Percentiles rank a stretch among this genome's conserved stretches.
These are phyloP conservation scores for Neosalanx taihuensis DNA, from an alignment of 2,797 vertebrate species.

Conservation along the genomic window DNA sequence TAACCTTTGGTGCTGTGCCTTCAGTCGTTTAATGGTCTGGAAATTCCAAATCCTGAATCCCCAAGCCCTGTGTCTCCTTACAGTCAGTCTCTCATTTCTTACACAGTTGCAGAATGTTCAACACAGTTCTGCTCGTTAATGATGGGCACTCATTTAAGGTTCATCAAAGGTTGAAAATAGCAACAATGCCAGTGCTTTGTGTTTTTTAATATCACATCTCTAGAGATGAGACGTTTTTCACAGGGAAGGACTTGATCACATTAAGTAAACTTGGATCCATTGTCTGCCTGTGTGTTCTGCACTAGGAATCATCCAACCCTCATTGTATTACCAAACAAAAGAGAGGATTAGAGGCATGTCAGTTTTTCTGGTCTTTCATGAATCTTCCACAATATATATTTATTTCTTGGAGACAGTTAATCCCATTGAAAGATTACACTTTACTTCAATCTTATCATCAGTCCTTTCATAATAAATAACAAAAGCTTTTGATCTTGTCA, in stretches of 20 bases:
- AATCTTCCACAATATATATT: not conserved
- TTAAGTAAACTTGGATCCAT: constrained; percentile 56
- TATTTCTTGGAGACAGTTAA: constrained; percentile 48
- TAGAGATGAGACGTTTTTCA: constrained; percentile 20
- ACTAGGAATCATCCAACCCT: constrained; percentile 60
- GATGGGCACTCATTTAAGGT: too few relatives aligned
- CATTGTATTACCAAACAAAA: constrained; percentile 51
- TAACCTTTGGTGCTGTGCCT: too few relatives aligned
- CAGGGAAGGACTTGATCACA: constrained; percentile 43
- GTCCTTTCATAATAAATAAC: constrained; percentile 64
- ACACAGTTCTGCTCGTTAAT: too few relatives aligned
- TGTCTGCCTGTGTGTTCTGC: constrained; percentile 44
- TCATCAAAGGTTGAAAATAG: too few relatives aligned
- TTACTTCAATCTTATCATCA: constrained; percentile 61
- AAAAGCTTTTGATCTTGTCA: constrained; percentile 68
- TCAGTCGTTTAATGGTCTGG: too few relatives aligned
- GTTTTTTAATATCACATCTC: constrained; percentile 16
- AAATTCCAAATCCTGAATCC: too few relatives aligned
- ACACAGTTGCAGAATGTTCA: too few relatives aligned
- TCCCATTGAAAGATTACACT: constrained; percentile 68
- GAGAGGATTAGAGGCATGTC: constrained; percentile 56
- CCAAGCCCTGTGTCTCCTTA: too few relatives aligned
- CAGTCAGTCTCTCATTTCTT: too few relatives aligned
- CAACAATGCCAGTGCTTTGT: not conserved
- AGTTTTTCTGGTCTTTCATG: constrained; percentile 25